Percentiles rank a stretch among this genome's conserved stretches.
These are phyloP conservation scores for Brachyalestes nurse DNA, from an alignment of 2,797 vertebrate species.

Conservation along the genomic window DNA sequence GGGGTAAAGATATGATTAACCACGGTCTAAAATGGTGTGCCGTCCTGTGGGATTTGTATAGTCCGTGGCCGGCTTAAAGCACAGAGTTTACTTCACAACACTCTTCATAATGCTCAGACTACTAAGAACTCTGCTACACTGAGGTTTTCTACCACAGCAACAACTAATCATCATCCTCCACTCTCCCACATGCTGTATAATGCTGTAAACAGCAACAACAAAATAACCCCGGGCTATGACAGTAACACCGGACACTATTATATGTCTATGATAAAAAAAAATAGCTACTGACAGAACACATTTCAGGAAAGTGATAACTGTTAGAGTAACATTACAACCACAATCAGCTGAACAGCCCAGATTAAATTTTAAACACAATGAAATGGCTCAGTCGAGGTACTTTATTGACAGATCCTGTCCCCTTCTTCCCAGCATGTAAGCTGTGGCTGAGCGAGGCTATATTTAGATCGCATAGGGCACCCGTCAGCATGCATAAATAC, in stretches of 20 bases:
- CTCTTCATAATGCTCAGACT: background rate
- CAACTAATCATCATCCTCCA: slow-evolving; percentile 21
- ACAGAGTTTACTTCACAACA: slow-evolving; percentile 32
- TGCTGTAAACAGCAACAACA: background rate
- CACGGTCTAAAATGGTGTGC: slow-evolving; percentile 29
- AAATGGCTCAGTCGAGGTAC: background rate
- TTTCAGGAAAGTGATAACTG: background rate
- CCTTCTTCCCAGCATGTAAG: slow-evolving; percentile 2
- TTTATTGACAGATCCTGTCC: background rate
- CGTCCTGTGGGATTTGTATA: slow-evolving; percentile 6
- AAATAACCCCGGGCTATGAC: background rate
- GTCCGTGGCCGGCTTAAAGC: slow-evolving; percentile 16
- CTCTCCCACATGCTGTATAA: slow-evolving; percentile 6
- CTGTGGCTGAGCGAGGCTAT: slow-evolving; percentile 6
- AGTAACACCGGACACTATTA: background rate
- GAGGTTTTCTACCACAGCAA: slow-evolving; percentile 37
- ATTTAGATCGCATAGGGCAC: slow-evolving; percentile 44
- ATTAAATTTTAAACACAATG: too few species aligned
- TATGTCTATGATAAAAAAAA: background rate
- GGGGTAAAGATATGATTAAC: slow-evolving; percentile 33
- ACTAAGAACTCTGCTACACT: slow-evolving; percentile 19
- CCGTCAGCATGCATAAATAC: slow-evolving; percentile 44
- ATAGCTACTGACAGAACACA: background rate
- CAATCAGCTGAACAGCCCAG: background rate
- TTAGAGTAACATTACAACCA: background rate